These are phyloP conservation scores for Acromyrmex echinatior DNA, from an alignment of 1,140 invertebrate species.

Conservation along the genomic window DNA sequence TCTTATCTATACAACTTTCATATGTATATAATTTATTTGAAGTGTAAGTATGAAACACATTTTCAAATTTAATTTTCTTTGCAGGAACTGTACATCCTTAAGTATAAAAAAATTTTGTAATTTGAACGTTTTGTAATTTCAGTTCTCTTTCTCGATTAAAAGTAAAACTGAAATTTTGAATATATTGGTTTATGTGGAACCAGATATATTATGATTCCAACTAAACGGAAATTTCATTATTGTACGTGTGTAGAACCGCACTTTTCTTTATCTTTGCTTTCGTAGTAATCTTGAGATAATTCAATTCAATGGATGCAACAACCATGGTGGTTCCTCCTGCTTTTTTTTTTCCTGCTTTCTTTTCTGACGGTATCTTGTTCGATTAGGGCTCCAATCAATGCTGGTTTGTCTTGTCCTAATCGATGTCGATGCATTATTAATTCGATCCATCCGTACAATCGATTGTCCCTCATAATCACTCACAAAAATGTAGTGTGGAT, in stretches of 20 bases:
- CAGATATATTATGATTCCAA: background rate
- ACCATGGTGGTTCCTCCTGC: constrained; percentile 77
- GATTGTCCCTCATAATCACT: constrained; percentile 69
- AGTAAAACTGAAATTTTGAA: background rate
- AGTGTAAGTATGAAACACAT: no score
- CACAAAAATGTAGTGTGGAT: constrained; percentile 87
- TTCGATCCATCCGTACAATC: constrained; percentile 66
- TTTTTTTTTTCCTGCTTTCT: constrained; percentile 79
- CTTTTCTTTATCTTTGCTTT: background rate
- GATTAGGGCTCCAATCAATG: constrained; percentile 83
- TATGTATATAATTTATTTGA: no score
- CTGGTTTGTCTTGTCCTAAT: constrained; percentile 64
- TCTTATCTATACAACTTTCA: no score
- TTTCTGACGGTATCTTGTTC: constrained; percentile 77
- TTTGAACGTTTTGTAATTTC: background rate
- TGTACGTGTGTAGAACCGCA: background rate
- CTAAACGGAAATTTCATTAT: background rate
- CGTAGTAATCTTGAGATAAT: background rate
- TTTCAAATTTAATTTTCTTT: no score
- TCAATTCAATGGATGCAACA: constrained; percentile 76
- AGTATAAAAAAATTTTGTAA: background rate
- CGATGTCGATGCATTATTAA: background rate
- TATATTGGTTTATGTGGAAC: background rate
- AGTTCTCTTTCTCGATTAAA: constrained; percentile 2
- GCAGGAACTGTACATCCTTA: background rate